These are phyloP conservation scores for Gyrodactylus salaris DNA, from an alignment of 1,140 invertebrate species.

Conservation along the genomic window DNA sequence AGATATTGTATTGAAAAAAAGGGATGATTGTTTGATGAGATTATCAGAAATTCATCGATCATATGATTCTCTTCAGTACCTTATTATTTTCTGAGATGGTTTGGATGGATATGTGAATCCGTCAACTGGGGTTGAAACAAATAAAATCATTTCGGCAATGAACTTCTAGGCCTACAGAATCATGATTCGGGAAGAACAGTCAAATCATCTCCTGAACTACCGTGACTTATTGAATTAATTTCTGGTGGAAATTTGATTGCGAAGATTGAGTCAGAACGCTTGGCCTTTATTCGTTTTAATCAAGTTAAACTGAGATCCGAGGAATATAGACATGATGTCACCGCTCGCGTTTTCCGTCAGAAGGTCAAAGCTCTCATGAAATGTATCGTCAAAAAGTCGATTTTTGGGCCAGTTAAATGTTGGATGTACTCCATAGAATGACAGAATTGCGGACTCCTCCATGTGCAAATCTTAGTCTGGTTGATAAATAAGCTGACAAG, in stretches of 20 bases:
- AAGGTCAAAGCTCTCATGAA: slow-evolving; percentile 22
- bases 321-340: slow-evolving; percentile 18
- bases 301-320: slow-evolving; percentile 11
- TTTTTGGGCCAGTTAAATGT: slow-evolving; percentile 15
- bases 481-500: slow-evolving; percentile 10
- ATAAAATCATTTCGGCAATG: slow-evolving; percentile 6
- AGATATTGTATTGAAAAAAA: slow-evolving; percentile 11
- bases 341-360: slow-evolving; percentile 21
- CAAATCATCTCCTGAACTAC: slow-evolving; percentile 14
- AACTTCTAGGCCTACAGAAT: slow-evolving; percentile 9
- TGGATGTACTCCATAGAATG: slow-evolving; percentile 22
- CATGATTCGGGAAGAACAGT: slow-evolving; percentile 2
- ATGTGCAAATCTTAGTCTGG: slow-evolving; percentile 23
- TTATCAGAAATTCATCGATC: slow-evolving; percentile 10
- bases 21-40: slow-evolving; percentile 12
- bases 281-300: slow-evolving; percentile 13
- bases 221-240: slow-evolving; percentile 17
- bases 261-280: slow-evolving; percentile 14
- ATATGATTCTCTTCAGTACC: slow-evolving; percentile 9
- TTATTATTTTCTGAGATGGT: slow-evolving; percentile 9
- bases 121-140: not conserved
- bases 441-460: slow-evolving; percentile 24
- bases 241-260: slow-evolving; percentile 20
- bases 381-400: slow-evolving; percentile 14
- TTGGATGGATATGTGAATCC: slow-evolving; percentile 8